These are phyloP conservation scores for Limnothrissa miodon DNA, from an alignment of 2,113 vertebrate species.

Conservation along the genomic window DNA sequence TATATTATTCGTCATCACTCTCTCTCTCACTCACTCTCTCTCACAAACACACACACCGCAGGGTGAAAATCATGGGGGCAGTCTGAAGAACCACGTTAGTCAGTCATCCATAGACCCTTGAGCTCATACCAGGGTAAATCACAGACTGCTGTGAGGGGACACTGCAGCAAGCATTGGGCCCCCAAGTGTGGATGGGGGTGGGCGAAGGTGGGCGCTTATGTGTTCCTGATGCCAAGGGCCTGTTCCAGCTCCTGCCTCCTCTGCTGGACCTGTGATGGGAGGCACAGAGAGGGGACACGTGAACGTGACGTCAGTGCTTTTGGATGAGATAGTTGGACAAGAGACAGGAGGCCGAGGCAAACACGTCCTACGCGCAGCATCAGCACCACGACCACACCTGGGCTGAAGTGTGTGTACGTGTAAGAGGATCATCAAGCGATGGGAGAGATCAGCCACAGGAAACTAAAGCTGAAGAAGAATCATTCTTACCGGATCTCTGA, in stretches of 20 bases:
- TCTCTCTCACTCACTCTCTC: conserved; percentile 24
- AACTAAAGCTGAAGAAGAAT: no score
- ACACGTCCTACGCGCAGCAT: no score
- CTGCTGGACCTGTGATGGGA: conserved; percentile 87
- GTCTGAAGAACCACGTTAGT: not conserved
- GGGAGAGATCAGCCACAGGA: no score
- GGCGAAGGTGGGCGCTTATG: conserved; percentile 53
- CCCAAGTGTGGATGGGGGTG: not conserved
- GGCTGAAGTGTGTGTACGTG: no score
- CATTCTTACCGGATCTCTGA: no score
- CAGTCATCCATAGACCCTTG: not conserved
- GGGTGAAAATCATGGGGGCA: not conserved
- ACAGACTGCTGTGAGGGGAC: not conserved
- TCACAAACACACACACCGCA: conserved; percentile 22
- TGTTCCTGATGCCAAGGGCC: conserved; percentile 97
- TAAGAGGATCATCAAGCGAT: no score
- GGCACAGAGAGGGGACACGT: conserved; percentile 15
- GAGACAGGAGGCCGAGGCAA: not conserved
- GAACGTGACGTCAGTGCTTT: not conserved
- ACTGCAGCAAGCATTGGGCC: not conserved
- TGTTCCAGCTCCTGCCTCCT: conserved; percentile 96
- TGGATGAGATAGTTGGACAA: not conserved
- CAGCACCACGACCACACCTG: no score
- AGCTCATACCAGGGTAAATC: not conserved
- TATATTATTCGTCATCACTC: no score